Percentiles rank a stretch among this genome's conserved stretches.
phyloP scores from a whole-genome alignment of 2,888 invertebrate species.

The Tenthredo distinguenda region DNA sequence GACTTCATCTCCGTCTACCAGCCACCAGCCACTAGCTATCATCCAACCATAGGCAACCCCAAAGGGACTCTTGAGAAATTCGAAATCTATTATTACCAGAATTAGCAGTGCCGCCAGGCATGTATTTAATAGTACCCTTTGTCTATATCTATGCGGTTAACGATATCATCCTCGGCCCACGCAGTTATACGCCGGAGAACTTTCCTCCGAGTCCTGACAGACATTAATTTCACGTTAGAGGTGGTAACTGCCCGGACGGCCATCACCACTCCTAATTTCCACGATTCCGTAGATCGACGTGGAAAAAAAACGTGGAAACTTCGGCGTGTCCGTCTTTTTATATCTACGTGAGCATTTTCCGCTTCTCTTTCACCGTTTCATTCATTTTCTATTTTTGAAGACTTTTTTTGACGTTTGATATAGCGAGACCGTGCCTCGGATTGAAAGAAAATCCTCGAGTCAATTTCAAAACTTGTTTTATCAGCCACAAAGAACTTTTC shows the following conservation, averaged over 20 bases:
- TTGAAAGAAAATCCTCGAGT: not conserved
- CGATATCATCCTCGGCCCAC: slow-evolving; percentile 61
- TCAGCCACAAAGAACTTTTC: not conserved
- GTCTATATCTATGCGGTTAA: slow-evolving; percentile 65
- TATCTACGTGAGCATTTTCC: not conserved
- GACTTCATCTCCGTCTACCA: slow-evolving; percentile 46
- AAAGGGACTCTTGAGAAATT: slow-evolving; percentile 52
- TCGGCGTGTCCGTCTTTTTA: not conserved
- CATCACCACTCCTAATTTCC: slow-evolving; percentile 45
- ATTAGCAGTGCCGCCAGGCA: slow-evolving; percentile 66
- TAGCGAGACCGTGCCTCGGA: not conserved
- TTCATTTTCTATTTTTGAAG: not conserved
- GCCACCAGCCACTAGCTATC: slow-evolving; percentile 4
- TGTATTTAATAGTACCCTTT: slow-evolving; percentile 63
- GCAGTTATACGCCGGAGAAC: not conserved
- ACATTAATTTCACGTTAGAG: slow-evolving; percentile 47
- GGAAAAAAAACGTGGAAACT: slow-evolving; percentile 7
- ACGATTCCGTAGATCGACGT: slow-evolving; percentile 34
- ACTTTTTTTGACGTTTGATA: not conserved
- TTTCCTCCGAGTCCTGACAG: slow-evolving; percentile 6
- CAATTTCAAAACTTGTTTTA: not conserved
- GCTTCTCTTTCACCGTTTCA: not conserved
- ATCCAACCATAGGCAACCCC: slow-evolving; percentile 43
- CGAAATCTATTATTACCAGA: slow-evolving; percentile 72
- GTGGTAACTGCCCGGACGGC: slow-evolving; percentile 34